Evolutionary conservation across 2,797 vertebrate species (phyloP).

Genomic region (Poecilia wingei): DNA sequence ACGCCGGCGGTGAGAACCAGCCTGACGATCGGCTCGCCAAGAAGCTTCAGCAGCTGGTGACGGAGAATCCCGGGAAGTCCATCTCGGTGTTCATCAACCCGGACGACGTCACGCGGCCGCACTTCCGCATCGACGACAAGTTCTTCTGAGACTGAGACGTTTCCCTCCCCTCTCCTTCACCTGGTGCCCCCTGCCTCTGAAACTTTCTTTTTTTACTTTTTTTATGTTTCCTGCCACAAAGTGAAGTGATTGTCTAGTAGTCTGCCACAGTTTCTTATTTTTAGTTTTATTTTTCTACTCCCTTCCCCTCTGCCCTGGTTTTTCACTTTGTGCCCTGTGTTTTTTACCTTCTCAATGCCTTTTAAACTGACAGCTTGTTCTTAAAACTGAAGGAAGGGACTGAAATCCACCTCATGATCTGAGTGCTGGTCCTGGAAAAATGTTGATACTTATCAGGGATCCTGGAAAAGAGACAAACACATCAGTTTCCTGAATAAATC

Average conservation of each 20-base stretch:
- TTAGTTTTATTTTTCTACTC: slow-evolving; percentile 60
- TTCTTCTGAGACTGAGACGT: slow-evolving; percentile 87
- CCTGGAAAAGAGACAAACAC: slow-evolving; percentile 25
- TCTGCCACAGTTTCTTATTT: slow-evolving; percentile 54
- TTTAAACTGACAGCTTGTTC: slow-evolving; percentile 51
- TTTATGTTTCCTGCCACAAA: slow-evolving; percentile 59
- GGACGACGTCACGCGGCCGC: slow-evolving; percentile 94
- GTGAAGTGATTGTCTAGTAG: slow-evolving; percentile 61
- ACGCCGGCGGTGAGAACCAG: slow-evolving; percentile 83
- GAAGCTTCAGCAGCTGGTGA: slow-evolving; percentile 97
- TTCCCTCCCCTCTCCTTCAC: background rate
- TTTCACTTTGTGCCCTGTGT: slow-evolving; percentile 65
- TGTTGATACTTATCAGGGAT: slow-evolving; percentile 43
- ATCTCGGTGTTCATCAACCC: slow-evolving; percentile 99
- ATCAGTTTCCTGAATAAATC: slow-evolving; percentile 1
- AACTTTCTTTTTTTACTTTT: slow-evolving; percentile 38
- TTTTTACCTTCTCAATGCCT: slow-evolving; percentile 66
- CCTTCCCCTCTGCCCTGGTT: slow-evolving; percentile 19
- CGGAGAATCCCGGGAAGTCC: slow-evolving; percentile 97
- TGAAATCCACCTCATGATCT: slow-evolving; percentile 28
- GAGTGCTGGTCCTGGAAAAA: slow-evolving; percentile 1
- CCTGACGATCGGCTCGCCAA: slow-evolving; percentile 94
- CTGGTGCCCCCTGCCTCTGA: slow-evolving; percentile 37
- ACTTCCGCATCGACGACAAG: slow-evolving; percentile 98
- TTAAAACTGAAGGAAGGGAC: slow-evolving; percentile 21